Evolutionary conservation across 2,888 invertebrate species (phyloP).

Genomic region (Cantharis rufa): DNA sequence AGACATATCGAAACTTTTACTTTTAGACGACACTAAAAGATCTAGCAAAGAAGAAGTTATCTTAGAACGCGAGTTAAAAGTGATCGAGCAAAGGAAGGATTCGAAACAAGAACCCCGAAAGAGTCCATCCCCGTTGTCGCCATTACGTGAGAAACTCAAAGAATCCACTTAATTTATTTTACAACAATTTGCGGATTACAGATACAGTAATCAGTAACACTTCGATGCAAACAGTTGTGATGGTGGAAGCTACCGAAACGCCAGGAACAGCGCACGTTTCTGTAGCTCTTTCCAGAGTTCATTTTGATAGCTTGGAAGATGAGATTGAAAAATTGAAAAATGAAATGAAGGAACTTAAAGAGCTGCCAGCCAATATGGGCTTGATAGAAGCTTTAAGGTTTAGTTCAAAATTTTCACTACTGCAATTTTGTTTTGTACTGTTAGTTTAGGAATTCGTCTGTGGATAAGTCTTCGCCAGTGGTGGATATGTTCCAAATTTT

Average conservation of each 20-base stretch:
- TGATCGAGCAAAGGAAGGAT: slow-evolving; percentile 30
- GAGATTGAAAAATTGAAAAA: slow-evolving; percentile 54
- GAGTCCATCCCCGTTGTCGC: background rate
- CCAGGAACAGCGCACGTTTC: slow-evolving; percentile 40
- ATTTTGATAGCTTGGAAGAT: slow-evolving; percentile 49
- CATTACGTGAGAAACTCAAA: background rate
- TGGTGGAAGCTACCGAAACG: slow-evolving; percentile 31
- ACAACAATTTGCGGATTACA: background rate
- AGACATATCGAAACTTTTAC: background rate
- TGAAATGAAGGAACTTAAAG: slow-evolving; percentile 48
- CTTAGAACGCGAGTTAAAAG: slow-evolving; percentile 23
- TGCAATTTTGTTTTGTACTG: background rate
- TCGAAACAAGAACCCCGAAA: slow-evolving; percentile 20
- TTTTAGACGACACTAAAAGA: background rate
- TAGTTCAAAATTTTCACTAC: background rate
- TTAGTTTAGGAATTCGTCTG: background rate
- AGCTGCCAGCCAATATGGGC: slow-evolving; percentile 54
- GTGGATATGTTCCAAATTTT: slow-evolving; percentile 69
- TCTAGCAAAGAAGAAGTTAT: slow-evolving; percentile 22
- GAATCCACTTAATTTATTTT: background rate
- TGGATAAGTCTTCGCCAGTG: slow-evolving; percentile 49
- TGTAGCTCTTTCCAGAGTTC: slow-evolving; percentile 44
- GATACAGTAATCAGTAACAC: background rate
- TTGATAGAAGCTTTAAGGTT: slow-evolving; percentile 53
- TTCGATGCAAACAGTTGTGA: slow-evolving; percentile 30